Conservation (phyloP, 2,797 vertebrate species). For the Pangasius sanitwongsei region DNA sequence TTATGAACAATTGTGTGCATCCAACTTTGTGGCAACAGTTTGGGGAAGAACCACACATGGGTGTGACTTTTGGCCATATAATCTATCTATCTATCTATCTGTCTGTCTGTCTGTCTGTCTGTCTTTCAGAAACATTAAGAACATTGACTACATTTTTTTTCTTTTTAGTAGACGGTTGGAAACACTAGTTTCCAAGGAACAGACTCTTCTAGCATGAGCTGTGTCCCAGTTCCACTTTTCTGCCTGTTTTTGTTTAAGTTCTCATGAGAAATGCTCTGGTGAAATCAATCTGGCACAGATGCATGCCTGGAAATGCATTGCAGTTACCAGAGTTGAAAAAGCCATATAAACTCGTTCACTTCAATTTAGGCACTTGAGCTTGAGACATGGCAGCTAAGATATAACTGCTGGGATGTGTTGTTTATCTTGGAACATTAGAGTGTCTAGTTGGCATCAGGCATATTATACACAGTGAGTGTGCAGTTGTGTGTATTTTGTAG, state of each 20-base stretch:
- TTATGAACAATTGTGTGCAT: background rate
- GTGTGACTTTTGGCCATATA: background rate
- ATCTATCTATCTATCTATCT: background rate
- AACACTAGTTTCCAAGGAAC: slow-evolving; percentile 2
- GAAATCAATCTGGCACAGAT: slow-evolving; percentile 11
- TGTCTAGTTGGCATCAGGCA: background rate
- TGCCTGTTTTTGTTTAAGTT: slow-evolving; percentile 20
- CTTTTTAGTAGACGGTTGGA: background rate
- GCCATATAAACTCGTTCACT: background rate
- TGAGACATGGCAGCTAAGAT: background rate
- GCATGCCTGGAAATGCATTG: slow-evolving; percentile 8
- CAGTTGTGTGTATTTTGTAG: background rate
- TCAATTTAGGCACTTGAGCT: background rate
- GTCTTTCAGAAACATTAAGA: background rate
- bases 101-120: slow-evolving; percentile 1
- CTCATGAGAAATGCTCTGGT: slow-evolving; percentile 12
- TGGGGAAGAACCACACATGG: background rate
- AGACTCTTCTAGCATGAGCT: slow-evolving; percentile 16
- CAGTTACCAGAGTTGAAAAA: slow-evolving; percentile 13
- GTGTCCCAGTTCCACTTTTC: slow-evolving; percentile 27
- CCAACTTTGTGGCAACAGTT: background rate
- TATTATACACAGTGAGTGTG: background rate
- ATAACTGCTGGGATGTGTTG: background rate
- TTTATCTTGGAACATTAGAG: background rate
- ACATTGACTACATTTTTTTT: background rate